These are phyloP conservation scores for Phalanger gymnotis DNA, from an alignment of 2,797 vertebrate species.

Conservation along the genomic window DNA sequence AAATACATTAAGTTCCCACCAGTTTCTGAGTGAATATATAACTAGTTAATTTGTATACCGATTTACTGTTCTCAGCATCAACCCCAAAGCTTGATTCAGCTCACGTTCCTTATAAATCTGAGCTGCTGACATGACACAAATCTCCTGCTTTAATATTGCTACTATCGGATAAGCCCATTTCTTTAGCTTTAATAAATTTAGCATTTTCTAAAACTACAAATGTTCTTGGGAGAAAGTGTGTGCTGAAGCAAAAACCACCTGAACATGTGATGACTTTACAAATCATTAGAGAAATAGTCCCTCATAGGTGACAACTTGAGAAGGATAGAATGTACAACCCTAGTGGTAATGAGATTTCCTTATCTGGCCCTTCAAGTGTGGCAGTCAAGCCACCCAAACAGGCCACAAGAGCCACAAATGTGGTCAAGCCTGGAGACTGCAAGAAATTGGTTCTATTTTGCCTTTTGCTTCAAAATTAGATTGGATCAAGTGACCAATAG, in stretches of 20 bases:
- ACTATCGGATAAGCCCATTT: constrained; percentile 18
- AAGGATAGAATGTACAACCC: neutral
- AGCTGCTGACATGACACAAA: constrained; percentile 30
- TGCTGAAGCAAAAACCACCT: constrained; percentile 29
- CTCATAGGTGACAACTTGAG: neutral
- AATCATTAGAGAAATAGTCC: neutral
- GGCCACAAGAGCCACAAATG: neutral
- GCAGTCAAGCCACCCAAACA: neutral
- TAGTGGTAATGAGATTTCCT: neutral
- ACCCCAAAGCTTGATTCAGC: neutral
- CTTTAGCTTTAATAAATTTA: constrained; percentile 28
- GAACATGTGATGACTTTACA: neutral
- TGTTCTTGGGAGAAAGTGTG: constrained; percentile 26
- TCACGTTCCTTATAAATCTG: constrained; percentile 33
- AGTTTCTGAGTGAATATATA: constrained; percentile 32
- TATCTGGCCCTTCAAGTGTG: neutral
- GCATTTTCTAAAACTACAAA: neutral
- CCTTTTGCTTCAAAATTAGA: neutral
- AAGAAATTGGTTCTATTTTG: neutral
- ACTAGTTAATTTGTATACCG: constrained; percentile 56
- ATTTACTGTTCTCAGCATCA: constrained; percentile 32
- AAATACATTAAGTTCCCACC: constrained; percentile 38
- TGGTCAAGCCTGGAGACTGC: too few species aligned
- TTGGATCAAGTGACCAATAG: neutral
- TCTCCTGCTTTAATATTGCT: constrained; percentile 41